These are phyloP conservation scores for Sinodicranocentrus sp. DNA, from an alignment of 2,888 invertebrate species.

Conservation along the genomic window DNA sequence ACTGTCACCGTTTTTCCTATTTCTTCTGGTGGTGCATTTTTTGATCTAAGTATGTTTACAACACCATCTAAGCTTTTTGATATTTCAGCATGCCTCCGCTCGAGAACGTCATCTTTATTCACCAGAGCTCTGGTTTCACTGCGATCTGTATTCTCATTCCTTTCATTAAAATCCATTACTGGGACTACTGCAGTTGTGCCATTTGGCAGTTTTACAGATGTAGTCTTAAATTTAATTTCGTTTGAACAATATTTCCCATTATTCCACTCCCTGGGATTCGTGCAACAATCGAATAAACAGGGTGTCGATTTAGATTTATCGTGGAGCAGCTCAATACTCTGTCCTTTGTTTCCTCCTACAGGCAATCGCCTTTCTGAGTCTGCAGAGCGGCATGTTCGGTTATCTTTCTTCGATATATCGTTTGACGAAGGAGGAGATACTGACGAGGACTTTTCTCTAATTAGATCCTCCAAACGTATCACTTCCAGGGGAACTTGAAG, in stretches of 20 bases:
- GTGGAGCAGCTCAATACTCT: too few relatives aligned
- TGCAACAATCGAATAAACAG: constrained; percentile 53
- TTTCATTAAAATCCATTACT: constrained; percentile 34
- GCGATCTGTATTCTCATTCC: not conserved
- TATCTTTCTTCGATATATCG: not conserved
- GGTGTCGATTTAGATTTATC: not conserved
- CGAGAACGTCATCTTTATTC: not conserved
- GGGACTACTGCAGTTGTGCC: constrained; percentile 38
- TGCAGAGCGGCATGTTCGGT: constrained; percentile 28
- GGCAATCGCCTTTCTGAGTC: not conserved
- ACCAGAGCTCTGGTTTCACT: not conserved
- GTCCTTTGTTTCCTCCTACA: too few relatives aligned
- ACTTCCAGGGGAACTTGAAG: constrained; percentile 52
- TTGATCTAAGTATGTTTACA: not conserved
- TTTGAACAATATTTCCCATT: constrained; percentile 16
- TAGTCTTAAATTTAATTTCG: constrained; percentile 33
- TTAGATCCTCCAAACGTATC: constrained; percentile 51
- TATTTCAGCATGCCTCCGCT: not conserved
- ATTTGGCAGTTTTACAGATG: constrained; percentile 21
- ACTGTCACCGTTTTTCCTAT: not conserved
- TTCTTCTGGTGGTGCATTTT: not conserved
- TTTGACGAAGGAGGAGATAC: not conserved
- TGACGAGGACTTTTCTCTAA: constrained; percentile 32
- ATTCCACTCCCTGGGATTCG: constrained; percentile 27
- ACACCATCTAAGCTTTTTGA: not conserved